Evolutionary conservation across 2,113 vertebrate species (phyloP), one percentile per base, ranked within the genome.

Genomic region (Euleptes europaea): DNA sequence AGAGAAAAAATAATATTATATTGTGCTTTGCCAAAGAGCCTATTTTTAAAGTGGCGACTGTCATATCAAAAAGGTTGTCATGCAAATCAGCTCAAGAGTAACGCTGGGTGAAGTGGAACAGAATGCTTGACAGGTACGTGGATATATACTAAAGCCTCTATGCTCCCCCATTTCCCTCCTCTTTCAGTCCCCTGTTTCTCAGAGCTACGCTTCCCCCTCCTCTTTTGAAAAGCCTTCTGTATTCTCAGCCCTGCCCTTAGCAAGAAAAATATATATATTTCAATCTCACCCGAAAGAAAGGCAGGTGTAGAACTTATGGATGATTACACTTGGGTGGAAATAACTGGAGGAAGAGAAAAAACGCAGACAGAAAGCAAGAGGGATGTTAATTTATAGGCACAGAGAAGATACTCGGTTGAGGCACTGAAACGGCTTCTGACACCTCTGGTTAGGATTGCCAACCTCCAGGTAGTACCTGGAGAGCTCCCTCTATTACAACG

Each of bases 131-230:
- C 44, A 33, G 23, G 54, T 33, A 63, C 11, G 4, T 13, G 69
- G 40, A 19, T 17, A 2, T 6, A 69, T 6, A 80, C 35, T 44
- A 35, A 70, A 0, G 0, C 3, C 7, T 51, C 28, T 77, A 47
- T 23, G 49, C 38, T 51, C 35, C 44, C 38, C 12, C 21, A 31
- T 83, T 12, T 12, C 14, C 8, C 5, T 26, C 7, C n/a, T 23
- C 28, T 83, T 78, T 74, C 26, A 21, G 70, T 85, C 51, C 38
- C 2, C 28, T 12, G 1, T 0, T 0, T 4, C 63, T 33, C 8
- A 10, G 74, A 54, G 19, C 51, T 51, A n/a, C 21, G 19, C 3
- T 5, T 54, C 3, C 44, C 13, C 28, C 40, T 15, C 63, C 40
- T n/a, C 31, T n/a, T 49, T 81, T 28, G 44, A 70, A 80, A 19